Conservation (phyloP, 2,113 vertebrate genomes). For the Eudorcas thomsonii region DNA sequence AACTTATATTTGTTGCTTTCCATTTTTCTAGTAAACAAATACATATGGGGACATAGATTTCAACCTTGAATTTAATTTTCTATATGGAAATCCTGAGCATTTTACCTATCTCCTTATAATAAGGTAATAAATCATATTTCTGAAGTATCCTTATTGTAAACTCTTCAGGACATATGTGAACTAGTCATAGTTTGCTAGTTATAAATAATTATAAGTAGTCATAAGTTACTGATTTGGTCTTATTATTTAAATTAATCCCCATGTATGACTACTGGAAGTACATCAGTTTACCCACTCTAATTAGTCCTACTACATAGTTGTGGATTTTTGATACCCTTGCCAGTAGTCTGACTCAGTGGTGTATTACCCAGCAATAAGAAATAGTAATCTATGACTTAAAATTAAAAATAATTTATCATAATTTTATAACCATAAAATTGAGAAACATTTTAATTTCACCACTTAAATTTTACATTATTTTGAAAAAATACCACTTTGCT, state of each 20-base stretch:
- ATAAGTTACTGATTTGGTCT: not conserved
- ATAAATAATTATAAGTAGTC: not conserved
- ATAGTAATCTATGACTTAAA: not conserved
- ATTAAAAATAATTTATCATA: not conserved
- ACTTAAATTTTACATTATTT: not conserved
- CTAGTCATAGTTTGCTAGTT: not conserved
- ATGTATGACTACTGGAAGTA: not conserved
- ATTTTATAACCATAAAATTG: not conserved
- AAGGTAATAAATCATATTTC: not conserved
- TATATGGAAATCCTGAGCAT: not conserved
- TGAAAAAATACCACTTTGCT: not conserved
- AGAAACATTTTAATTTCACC: not conserved
- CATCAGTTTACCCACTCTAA: not conserved
- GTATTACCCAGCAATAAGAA: not conserved
- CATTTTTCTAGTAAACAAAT: not conserved
- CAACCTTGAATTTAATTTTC: conserved; percentile 20
- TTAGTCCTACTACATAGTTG: not conserved
- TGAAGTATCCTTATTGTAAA: not conserved
- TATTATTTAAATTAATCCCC: not conserved
- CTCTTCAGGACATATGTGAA: not conserved
- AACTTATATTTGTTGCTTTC: conserved; percentile 27
- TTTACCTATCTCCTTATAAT: not conserved
- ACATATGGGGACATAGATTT: not conserved
- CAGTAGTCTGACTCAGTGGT: not conserved
- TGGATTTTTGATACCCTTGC: not conserved